Conservation (phyloP, 1,140 invertebrate species). For the Sycophaga agraensis region DNA sequence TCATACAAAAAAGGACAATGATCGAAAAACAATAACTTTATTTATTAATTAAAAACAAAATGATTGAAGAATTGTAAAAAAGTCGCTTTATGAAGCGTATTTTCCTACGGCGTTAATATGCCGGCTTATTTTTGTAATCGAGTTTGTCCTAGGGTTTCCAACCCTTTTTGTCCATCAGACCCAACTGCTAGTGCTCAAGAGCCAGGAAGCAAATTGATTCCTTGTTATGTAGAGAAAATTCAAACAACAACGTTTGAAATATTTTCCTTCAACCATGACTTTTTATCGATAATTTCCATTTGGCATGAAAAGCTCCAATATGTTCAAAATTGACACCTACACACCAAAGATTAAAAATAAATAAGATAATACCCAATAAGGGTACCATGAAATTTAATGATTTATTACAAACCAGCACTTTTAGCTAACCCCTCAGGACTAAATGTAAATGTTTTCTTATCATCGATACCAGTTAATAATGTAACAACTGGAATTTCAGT, state of each 20-base stretch:
- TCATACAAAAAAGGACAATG: neutral
- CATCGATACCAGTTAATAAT: slow-evolving; percentile 58
- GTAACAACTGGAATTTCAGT: slow-evolving; percentile 63
- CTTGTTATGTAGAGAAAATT: neutral
- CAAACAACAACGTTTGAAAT: neutral
- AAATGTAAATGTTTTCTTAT: slow-evolving; percentile 44
- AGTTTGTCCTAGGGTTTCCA: slow-evolving; percentile 40
- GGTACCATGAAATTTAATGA: too few species aligned
- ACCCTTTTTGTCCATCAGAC: slow-evolving; percentile 34
- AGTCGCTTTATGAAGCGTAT: slow-evolving; percentile 7
- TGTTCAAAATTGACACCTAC: slow-evolving; percentile 67
- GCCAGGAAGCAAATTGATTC: slow-evolving; percentile 21
- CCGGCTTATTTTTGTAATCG: neutral
- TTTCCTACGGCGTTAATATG: neutral
- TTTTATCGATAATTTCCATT: slow-evolving; percentile 69
- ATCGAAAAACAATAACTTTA: slow-evolving; percentile 19
- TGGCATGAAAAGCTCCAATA: slow-evolving; percentile 66
- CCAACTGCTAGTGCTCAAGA: slow-evolving; percentile 18
- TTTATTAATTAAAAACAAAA: slow-evolving; percentile 20
- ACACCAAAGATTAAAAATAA: neutral
- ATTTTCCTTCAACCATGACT: slow-evolving; percentile 63
- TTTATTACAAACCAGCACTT: slow-evolving; percentile 55
- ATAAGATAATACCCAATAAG: too few species aligned
- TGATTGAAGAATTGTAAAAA: slow-evolving; percentile 13
- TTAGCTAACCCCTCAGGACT: slow-evolving; percentile 61